phyloP scores from a whole-genome alignment of 2,888 invertebrate genomes.

The Drosophila paramelanica region DNA sequence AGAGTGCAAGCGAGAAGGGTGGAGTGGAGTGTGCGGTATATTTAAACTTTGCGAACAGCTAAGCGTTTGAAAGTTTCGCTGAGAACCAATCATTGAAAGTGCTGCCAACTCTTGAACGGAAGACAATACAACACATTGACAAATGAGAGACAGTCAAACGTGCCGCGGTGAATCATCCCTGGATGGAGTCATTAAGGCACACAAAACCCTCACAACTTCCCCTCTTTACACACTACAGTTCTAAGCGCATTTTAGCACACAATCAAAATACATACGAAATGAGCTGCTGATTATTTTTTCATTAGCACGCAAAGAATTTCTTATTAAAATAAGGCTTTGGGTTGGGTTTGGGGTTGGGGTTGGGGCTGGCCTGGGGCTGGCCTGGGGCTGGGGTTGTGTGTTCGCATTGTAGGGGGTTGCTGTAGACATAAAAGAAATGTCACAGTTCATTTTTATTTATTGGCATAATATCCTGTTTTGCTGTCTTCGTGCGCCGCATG shows the following conservation, averaged over 20 bases:
- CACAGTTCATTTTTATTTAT: constrained; percentile 77
- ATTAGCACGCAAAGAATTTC: constrained; percentile 67
- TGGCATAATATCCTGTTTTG: constrained; percentile 59
- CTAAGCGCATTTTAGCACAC: constrained; percentile 63
- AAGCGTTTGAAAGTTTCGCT: constrained; percentile 7
- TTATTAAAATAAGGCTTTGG: constrained; percentile 21
- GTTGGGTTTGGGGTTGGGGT: neutral
- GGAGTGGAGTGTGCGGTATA: constrained; percentile 4
- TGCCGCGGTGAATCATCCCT: constrained; percentile 55
- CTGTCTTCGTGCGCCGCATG: constrained; percentile 38
- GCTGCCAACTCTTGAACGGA: constrained; percentile 26
- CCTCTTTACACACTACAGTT: neutral
- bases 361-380: neutral
- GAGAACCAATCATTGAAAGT: constrained; percentile 62
- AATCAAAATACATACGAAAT: constrained; percentile 78
- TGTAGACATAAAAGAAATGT: constrained; percentile 59
- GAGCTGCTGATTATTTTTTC: constrained; percentile 75
- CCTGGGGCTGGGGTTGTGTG: neutral
- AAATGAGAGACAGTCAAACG: constrained; percentile 58
- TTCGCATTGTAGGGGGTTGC: constrained; percentile 13
- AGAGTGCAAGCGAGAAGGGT: neutral
- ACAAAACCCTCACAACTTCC: neutral
- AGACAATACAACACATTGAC: constrained; percentile 37
- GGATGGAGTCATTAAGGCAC: constrained; percentile 44
- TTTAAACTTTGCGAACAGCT: constrained; percentile 14